Conservation (phyloP, 2,888 invertebrate species). For the Bombylius major region DNA sequence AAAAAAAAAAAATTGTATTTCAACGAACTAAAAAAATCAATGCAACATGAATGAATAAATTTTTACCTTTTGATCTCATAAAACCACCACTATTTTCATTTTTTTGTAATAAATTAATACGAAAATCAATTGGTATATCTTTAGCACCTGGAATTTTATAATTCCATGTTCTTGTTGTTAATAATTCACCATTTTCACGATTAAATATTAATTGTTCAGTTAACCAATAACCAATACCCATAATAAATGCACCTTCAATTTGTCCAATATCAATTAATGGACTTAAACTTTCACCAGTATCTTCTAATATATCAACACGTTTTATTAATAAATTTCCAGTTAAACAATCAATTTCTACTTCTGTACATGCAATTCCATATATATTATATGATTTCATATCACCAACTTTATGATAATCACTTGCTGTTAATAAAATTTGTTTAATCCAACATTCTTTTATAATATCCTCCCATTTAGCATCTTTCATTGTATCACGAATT, state of each 20-base stretch:
- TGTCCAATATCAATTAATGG: conserved; percentile 59
- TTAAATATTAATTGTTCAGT: conserved; percentile 53
- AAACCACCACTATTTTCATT: conserved; percentile 50
- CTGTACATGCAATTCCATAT: conserved; percentile 47
- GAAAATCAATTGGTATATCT: conserved; percentile 57
- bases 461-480: conserved; percentile 44
- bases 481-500: conserved; percentile 38
- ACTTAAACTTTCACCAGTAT: conserved; percentile 52
- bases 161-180: conserved; percentile 62
- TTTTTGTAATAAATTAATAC: conserved; percentile 49
- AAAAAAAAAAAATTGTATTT: neutral
- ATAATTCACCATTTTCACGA: conserved; percentile 44
- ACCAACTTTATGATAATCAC: conserved; percentile 39
- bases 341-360: conserved; percentile 58
- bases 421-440: conserved; percentile 44
- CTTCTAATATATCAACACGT: conserved; percentile 52
- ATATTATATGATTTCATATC: conserved; percentile 44
- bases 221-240: conserved; percentile 61
- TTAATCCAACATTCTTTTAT: conserved; percentile 38
- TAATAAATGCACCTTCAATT: conserved; percentile 59
- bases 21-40: too few relatives aligned
- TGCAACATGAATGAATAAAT: too few relatives aligned
- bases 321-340: conserved; percentile 50
- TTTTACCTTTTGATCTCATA: conserved; percentile 52
- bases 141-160: conserved; percentile 57